Conservation (phyloP, 2,113 vertebrate species). For the Oryzias woworae region DNA sequence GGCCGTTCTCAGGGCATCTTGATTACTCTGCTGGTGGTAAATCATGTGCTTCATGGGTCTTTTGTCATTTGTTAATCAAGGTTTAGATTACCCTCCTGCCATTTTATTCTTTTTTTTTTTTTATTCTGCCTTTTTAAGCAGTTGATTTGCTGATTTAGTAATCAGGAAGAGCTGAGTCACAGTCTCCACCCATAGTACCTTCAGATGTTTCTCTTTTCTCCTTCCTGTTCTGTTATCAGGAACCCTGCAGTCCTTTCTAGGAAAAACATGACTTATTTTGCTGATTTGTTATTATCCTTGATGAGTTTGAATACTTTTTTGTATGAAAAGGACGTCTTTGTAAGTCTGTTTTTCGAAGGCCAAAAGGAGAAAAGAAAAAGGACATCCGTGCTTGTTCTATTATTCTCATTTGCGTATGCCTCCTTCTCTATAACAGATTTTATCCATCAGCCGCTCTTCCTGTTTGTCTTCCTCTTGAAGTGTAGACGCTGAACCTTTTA, state of each 20-base stretch:
- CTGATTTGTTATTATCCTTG: not conserved
- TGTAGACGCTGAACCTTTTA: conserved; percentile 5
- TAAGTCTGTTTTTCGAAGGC: conserved; percentile 3
- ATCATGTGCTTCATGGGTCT: too few species aligned
- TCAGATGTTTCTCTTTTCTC: conserved; percentile 1
- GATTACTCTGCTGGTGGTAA: too few species aligned
- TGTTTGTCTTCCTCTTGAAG: not conserved
- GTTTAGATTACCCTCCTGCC: too few species aligned
- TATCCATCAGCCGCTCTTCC: not conserved
- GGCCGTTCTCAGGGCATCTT: too few species aligned
- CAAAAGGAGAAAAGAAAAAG: not conserved
- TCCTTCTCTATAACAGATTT: not conserved
- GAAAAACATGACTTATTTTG: conserved; percentile 12
- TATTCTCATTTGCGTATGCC: not conserved
- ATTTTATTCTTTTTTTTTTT: too few species aligned
- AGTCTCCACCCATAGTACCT: conserved; percentile 33
- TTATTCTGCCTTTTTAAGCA: not conserved
- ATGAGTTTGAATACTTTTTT: not conserved
- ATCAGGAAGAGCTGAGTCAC: conserved; percentile 34
- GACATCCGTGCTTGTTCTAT: not conserved
- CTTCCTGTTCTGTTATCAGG: conserved; percentile 18
- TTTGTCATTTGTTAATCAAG: too few species aligned
- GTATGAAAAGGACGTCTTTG: not conserved
- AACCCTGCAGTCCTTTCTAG: conserved; percentile 10
- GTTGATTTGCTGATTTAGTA: conserved; percentile 6